A percentile compares a stretch with the other conserved stretches of the same genome.
Conservation (phyloP, 1,140 invertebrate genomes). For the Meteorus sp. region DNA sequence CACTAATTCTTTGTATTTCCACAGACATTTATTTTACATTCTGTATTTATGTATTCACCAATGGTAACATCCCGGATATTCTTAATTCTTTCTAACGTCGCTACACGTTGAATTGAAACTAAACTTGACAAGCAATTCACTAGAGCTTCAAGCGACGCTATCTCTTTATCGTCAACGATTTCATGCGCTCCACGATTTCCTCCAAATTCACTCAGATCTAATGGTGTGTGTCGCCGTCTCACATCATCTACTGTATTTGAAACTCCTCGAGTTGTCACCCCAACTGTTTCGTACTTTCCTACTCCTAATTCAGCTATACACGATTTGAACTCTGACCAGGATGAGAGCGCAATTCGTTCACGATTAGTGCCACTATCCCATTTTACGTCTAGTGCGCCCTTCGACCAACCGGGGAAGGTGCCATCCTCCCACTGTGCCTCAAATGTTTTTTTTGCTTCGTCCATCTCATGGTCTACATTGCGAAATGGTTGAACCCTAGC, state of each 20-base stretch:
- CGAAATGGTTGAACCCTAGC: conserved; percentile 87
- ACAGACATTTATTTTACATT: conserved; percentile 83
- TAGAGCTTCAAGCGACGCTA: conserved; percentile 85
- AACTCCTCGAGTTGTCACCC: conserved; percentile 93
- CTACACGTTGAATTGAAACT: conserved; percentile 79
- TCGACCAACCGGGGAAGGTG: conserved; percentile 94
- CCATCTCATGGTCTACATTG: conserved; percentile 80
- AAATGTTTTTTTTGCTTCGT: conserved; percentile 81
- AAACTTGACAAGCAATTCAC: conserved; percentile 85
- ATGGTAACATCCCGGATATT: conserved; percentile 96
- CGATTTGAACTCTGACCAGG: conserved; percentile 98
- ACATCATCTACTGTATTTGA: conserved; percentile 95
- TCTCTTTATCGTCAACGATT: conserved; percentile 76
- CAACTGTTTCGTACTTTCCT: conserved; percentile 97
- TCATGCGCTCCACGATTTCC: conserved; percentile 68
- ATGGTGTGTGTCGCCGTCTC: conserved; percentile 83
- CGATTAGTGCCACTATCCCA: conserved; percentile 93
- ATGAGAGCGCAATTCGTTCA: conserved; percentile 94
- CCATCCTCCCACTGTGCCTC: conserved; percentile 86
- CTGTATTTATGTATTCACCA: conserved; percentile 90
- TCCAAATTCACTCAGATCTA: conserved; percentile 82
- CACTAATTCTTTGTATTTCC: conserved; percentile 87
- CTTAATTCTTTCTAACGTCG: conserved; percentile 98
- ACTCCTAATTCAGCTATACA: conserved; percentile 95
- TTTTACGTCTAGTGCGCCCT: conserved; percentile 92